Conservation (phyloP, 1,140 invertebrate species). For the Bombus impatiens region DNA sequence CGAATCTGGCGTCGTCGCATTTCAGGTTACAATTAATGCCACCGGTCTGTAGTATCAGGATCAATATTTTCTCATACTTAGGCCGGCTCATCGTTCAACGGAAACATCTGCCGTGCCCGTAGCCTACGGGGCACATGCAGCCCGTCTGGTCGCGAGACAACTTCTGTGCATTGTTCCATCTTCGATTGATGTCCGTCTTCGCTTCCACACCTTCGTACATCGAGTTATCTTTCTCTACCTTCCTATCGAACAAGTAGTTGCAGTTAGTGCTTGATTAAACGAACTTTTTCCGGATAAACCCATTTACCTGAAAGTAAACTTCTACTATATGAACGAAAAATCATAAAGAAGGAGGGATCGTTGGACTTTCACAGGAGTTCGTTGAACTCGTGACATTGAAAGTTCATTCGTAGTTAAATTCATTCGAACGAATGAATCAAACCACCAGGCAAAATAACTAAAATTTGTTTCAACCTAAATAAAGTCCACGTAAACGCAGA, state of each 20-base stretch:
- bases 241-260: not conserved
- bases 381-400: too few relatives aligned
- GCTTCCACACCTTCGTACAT: not conserved
- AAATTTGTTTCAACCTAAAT: too few relatives aligned
- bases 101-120: conserved; percentile 78
- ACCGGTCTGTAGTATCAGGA: conserved; percentile 73
- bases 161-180: conserved; percentile 59
- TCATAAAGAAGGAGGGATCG: too few relatives aligned
- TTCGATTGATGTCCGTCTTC: conserved; percentile 52
- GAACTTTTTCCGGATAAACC: not conserved
- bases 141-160: conserved; percentile 73
- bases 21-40: conserved; percentile 53
- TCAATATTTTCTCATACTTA: conserved; percentile 74
- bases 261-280: not conserved
- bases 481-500: too few relatives aligned
- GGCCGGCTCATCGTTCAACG: conserved; percentile 69
- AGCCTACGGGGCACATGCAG: conserved; percentile 62
- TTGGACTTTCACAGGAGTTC: too few relatives aligned
- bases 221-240: not conserved
- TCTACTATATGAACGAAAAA: not conserved
- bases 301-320: not conserved
- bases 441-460: too few relatives aligned
- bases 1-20: conserved; percentile 27
- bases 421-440: too few relatives aligned
- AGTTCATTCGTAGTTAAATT: too few relatives aligned